Conservation (phyloP, 2,113 vertebrate species). For the Notechis scutatus region DNA sequence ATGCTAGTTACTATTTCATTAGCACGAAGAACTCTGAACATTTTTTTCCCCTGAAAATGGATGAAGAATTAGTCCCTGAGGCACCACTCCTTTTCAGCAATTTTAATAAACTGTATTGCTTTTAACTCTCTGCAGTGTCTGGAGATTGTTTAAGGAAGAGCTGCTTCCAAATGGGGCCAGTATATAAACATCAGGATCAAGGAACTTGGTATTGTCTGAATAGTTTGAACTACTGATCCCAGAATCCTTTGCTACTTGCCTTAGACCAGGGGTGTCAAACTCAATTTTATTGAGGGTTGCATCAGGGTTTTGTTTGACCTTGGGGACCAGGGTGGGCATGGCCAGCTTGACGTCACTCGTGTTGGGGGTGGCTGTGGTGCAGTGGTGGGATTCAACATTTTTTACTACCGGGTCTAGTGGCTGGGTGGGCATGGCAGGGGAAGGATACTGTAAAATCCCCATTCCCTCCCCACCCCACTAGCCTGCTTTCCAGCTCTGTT, state of each 20-base stretch:
- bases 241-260: background rate
- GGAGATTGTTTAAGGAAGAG: background rate
- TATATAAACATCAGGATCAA: background rate
- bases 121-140: background rate
- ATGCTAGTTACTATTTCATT: constrained; percentile 2
- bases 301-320: too few species aligned
- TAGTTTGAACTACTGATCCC: background rate
- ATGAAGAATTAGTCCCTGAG: background rate
- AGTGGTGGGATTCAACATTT: too few species aligned
- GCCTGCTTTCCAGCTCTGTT: too few species aligned
- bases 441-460: too few species aligned
- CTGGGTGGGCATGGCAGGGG: too few species aligned
- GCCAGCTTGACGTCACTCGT: too few species aligned
- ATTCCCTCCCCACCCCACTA: too few species aligned
- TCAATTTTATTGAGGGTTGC: too few species aligned
- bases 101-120: background rate
- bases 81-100: background rate
- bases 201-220: background rate
- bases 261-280: too few species aligned
- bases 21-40: constrained; percentile 1
- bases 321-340: too few species aligned
- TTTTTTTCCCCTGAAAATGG: background rate
- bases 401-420: too few species aligned
- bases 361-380: too few species aligned
- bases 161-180: background rate